Percentiles rank a stretch among this genome's conserved stretches.
phyloP scores from a whole-genome alignment of 2,888 invertebrate species.

The Chrysomela aeneicollis region DNA sequence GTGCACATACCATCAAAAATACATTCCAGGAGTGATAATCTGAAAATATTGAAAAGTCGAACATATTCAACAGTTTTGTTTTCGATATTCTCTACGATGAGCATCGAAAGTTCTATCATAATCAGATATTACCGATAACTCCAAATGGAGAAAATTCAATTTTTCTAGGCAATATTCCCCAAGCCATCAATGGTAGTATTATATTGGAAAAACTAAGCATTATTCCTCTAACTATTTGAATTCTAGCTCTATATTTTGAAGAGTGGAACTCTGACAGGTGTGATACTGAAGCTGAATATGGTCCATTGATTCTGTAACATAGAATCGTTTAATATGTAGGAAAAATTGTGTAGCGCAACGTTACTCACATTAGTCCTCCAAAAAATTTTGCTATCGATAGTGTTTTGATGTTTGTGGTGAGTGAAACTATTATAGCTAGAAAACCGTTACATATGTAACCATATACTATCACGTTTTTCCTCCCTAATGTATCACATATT shows the following conservation, averaged over 20 bases:
- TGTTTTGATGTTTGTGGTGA: constrained; percentile 71
- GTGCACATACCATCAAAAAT: constrained; percentile 66
- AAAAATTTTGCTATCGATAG: constrained; percentile 73
- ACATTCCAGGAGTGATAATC: constrained; percentile 70
- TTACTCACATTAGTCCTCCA: constrained; percentile 76
- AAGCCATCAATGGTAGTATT: constrained; percentile 75
- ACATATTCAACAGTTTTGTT: no score
- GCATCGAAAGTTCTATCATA: no score
- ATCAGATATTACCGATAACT: constrained; percentile 26
- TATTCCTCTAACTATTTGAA: constrained; percentile 71
- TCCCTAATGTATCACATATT: constrained; percentile 74
- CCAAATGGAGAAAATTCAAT: constrained; percentile 32
- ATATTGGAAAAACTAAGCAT: constrained; percentile 71
- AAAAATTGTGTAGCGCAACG: neutral
- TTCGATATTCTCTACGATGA: no score
- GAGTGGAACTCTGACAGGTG: constrained; percentile 79
- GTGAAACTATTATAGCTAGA: constrained; percentile 70
- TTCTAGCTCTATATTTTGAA: constrained; percentile 68
- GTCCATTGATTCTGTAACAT: constrained; percentile 69
- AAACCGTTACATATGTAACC: constrained; percentile 71
- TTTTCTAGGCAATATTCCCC: constrained; percentile 72
- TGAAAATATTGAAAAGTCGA: constrained; percentile 45
- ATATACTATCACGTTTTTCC: constrained; percentile 70
- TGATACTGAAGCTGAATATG: constrained; percentile 74
- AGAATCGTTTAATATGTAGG: neutral